Conservation (phyloP, 1,140 invertebrate genomes). For the Mactra quadrangularis region DNA sequence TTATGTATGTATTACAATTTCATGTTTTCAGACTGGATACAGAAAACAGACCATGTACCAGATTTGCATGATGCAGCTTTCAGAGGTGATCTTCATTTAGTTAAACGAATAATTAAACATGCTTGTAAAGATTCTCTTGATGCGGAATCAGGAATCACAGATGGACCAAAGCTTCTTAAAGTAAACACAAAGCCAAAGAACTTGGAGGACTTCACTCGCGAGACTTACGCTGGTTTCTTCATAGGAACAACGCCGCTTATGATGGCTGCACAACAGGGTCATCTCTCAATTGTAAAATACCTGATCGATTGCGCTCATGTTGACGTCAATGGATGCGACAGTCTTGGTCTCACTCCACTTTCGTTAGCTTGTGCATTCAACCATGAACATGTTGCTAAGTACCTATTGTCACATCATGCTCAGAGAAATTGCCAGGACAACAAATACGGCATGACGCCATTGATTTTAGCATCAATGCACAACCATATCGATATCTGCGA, state of each 20-base stretch:
- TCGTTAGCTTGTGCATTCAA: constrained; percentile 51
- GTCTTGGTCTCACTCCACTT: constrained; percentile 52
- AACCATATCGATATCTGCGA: constrained; percentile 44
- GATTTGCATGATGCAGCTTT: constrained; percentile 45
- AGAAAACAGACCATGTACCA: constrained; percentile 14
- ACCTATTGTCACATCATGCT: constrained; percentile 32
- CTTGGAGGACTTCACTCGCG: not conserved
- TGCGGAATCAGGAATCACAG: not conserved
- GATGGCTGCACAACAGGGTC: constrained; percentile 58
- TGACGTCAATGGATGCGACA: constrained; percentile 42
- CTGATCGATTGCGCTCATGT: constrained; percentile 38
- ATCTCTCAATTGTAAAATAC: constrained; percentile 32
- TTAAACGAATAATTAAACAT: constrained; percentile 33
- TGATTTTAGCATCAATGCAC: constrained; percentile 45
- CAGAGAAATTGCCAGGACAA: constrained; percentile 44
- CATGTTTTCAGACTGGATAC: constrained; percentile 24
- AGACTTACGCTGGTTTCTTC: constrained; percentile 52
- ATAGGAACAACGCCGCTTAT: constrained; percentile 56
- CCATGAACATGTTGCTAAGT: constrained; percentile 31
- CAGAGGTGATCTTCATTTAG: constrained; percentile 20
- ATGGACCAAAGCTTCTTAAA: constrained; percentile 56
- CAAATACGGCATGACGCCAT: constrained; percentile 52
- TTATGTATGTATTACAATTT: too few relatives aligned
- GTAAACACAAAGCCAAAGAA: not conserved
- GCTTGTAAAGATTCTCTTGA: not conserved